A percentile compares a stretch with the other conserved stretches of the same genome.
phyloP scores from a whole-genome alignment of 1,140 invertebrate species.

The Bombus affinis region DNA sequence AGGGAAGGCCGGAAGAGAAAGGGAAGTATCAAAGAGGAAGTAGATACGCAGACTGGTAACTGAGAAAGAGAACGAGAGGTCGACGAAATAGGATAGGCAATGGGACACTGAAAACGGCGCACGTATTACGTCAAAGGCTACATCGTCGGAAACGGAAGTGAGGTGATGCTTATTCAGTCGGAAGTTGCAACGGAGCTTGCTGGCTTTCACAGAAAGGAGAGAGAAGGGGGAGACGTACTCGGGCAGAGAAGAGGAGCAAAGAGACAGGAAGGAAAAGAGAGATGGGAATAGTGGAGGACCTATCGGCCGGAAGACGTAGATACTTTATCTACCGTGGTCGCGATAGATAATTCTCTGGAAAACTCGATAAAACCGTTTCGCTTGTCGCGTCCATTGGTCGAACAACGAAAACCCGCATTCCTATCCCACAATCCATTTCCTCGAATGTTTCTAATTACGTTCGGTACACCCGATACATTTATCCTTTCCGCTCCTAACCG shows the following conservation, averaged over 20 bases:
- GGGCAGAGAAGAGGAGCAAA: constrained; percentile 36
- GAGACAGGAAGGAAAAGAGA: constrained; percentile 40
- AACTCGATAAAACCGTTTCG: constrained; percentile 61
- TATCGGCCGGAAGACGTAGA: constrained; percentile 74
- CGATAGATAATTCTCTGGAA: constrained; percentile 68
- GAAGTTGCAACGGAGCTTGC: constrained; percentile 76
- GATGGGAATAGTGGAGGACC: constrained; percentile 43
- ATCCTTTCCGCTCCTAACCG: background rate
- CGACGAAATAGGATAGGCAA: constrained; percentile 1
- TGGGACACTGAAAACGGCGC: constrained; percentile 44
- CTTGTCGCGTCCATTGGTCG: constrained; percentile 27
- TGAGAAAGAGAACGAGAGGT: constrained; percentile 2
- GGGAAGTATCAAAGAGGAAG: constrained; percentile 44
- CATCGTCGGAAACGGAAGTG: constrained; percentile 77
- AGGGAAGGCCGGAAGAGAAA: constrained; percentile 28
- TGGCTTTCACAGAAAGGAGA: constrained; percentile 66
- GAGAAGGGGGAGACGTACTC: constrained; percentile 30
- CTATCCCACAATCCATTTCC: constrained; percentile 19
- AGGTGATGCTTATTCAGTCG: constrained; percentile 79
- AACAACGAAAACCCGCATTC: background rate
- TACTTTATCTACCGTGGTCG: constrained; percentile 66
- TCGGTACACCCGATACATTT: constrained; percentile 3
- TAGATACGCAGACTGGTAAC: constrained; percentile 13
- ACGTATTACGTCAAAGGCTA: constrained; percentile 78
- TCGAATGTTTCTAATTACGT: constrained; percentile 44